Evolutionary conservation across 2,888 invertebrate genomes (phyloP).

Genomic region (Dioctria rufipes): DNA sequence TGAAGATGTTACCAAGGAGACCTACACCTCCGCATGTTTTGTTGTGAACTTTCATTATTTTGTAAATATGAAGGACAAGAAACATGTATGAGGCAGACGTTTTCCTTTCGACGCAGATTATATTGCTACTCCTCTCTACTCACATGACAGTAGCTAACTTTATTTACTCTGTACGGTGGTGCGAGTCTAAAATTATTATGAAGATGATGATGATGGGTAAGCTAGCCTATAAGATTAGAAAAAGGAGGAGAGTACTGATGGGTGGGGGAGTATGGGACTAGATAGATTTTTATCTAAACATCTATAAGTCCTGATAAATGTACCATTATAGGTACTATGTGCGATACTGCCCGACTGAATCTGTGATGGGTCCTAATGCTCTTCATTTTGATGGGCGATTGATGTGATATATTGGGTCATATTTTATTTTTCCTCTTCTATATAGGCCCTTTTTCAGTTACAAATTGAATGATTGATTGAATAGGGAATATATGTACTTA

Average conservation of each 20-base stretch:
- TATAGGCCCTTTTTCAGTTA: slow-evolving; percentile 13
- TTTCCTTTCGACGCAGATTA: too few species aligned
- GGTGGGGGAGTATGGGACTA: not conserved
- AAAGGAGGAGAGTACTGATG: not conserved
- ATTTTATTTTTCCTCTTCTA: not conserved
- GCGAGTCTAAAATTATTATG: too few species aligned
- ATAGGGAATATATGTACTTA: slow-evolving; percentile 2
- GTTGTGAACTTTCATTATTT: slow-evolving; percentile 20
- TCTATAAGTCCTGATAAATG: not conserved
- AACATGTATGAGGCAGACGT: not conserved
- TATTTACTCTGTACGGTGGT: too few species aligned
- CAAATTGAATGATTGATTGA: slow-evolving; percentile 41
- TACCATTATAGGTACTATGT: too few species aligned
- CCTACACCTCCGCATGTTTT: slow-evolving; percentile 3
- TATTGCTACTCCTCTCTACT: too few species aligned
- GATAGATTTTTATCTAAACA: slow-evolving; percentile 15
- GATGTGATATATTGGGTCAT: not conserved
- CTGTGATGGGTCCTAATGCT: too few species aligned
- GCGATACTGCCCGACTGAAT: too few species aligned
- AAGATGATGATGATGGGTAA: too few species aligned
- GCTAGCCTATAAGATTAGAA: too few species aligned
- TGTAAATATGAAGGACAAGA: slow-evolving; percentile 19
- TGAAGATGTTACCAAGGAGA: slow-evolving; percentile 28
- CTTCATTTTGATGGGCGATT: not conserved
- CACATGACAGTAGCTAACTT: too few species aligned